These are phyloP conservation scores for Teleiodes luculella DNA, from an alignment of 2,888 invertebrate species.

Conservation along the genomic window DNA sequence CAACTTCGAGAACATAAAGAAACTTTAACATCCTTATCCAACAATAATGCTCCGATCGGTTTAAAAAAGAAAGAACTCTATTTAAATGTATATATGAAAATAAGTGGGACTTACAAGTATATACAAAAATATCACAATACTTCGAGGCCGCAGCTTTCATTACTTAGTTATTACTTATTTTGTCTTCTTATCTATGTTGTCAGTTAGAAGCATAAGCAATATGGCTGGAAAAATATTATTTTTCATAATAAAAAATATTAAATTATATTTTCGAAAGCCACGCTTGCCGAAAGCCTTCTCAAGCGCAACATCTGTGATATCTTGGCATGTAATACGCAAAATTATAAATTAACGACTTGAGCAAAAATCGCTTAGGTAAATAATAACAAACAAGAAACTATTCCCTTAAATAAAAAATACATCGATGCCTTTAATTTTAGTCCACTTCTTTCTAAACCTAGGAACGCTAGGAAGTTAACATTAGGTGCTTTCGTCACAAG, in stretches of 20 bases:
- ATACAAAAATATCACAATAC: conserved; percentile 79
- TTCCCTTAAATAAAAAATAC: conserved; percentile 28
- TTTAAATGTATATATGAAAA: conserved; percentile 78
- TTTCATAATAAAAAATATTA: neutral
- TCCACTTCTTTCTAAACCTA: conserved; percentile 35
- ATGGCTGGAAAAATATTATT: conserved; percentile 31
- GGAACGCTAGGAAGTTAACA: conserved; percentile 48
- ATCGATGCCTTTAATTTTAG: conserved; percentile 33
- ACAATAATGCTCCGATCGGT: conserved; percentile 65
- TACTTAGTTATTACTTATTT: conserved; percentile 72
- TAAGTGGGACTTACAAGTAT: conserved; percentile 77
- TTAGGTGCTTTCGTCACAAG: conserved; percentile 48
- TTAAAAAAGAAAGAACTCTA: conserved; percentile 60
- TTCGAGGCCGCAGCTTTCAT: conserved; percentile 79
- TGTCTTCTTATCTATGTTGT: conserved; percentile 65
- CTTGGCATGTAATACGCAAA: neutral
- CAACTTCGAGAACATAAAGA: conserved; percentile 39
- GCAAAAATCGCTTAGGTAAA: conserved; percentile 4
- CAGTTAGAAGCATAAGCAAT: conserved; percentile 67
- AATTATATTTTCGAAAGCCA: neutral
- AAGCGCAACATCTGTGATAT: conserved; percentile 11
- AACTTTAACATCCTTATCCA: conserved; percentile 42
- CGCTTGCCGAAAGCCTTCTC: conserved; percentile 15
- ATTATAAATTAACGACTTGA: neutral
- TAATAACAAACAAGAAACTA: neutral